Percentiles rank a stretch among this genome's conserved stretches.
These are phyloP conservation scores for Amblyjoppa proteus DNA, from an alignment of 2,888 invertebrate species.

Conservation along the genomic window DNA sequence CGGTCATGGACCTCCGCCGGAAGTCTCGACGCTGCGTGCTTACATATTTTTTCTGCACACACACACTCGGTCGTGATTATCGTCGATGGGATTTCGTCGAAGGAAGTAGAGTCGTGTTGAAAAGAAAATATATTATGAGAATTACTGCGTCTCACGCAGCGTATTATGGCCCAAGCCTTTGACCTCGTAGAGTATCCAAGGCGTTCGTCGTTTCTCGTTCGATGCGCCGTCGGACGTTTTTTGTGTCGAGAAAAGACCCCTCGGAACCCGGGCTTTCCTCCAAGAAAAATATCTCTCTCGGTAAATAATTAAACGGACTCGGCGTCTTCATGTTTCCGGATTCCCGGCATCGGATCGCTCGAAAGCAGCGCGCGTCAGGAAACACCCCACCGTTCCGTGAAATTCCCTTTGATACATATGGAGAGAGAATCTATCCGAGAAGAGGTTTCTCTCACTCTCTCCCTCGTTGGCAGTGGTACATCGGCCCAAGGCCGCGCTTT, in stretches of 20 bases:
- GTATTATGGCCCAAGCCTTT: constrained; percentile 35
- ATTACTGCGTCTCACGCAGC: constrained; percentile 36
- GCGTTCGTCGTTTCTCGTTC: neutral
- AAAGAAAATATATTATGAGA: constrained; percentile 43
- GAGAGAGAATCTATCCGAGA: constrained; percentile 22
- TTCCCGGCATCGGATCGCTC: constrained; percentile 10
- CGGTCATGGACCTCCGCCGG: constrained; percentile 54
- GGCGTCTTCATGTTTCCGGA: constrained; percentile 1
- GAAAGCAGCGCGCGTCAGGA: neutral
- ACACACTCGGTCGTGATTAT: constrained; percentile 29
- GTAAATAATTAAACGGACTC: neutral
- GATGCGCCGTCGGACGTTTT: neutral
- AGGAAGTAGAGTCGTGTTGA: constrained; percentile 19
- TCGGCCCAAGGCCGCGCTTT: constrained; percentile 52
- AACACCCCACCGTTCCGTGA: neutral
- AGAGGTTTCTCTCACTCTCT: constrained; percentile 30
- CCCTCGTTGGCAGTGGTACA: constrained; percentile 5
- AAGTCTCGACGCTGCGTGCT: constrained; percentile 49
- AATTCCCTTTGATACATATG: constrained; percentile 4
- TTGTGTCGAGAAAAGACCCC: neutral
- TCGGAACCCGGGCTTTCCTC: neutral
- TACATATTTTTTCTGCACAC: constrained; percentile 17
- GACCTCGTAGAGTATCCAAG: constrained; percentile 51
- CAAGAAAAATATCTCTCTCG: neutral
- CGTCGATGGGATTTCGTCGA: constrained; percentile 47